Conservation (phyloP, 2,888 invertebrate species). For the Scaptomyza caliginosa region DNA sequence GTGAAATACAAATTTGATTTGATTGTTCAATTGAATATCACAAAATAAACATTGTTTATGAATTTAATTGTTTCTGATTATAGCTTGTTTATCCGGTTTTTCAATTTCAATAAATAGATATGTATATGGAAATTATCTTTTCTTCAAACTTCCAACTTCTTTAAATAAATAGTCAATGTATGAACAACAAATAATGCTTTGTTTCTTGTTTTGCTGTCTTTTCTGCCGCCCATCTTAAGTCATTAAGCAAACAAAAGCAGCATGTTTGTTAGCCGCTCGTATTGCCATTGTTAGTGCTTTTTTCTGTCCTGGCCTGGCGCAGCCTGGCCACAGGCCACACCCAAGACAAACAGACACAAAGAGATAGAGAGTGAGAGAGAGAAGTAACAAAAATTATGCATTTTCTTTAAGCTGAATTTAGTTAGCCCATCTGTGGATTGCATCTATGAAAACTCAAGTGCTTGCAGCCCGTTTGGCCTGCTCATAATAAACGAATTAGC, state of each 20-base stretch:
- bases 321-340: conserved; percentile 48
- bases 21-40: background rate
- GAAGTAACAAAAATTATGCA: conserved; percentile 64
- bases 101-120: too few relatives aligned
- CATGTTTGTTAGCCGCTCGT: conserved; percentile 31
- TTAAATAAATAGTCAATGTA: background rate
- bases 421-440: conserved; percentile 63
- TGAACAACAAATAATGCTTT: background rate
- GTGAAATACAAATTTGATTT: background rate
- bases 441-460: conserved; percentile 35
- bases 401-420: conserved; percentile 54
- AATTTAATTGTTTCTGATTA: background rate
- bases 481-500: conserved; percentile 77
- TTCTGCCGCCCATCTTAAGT: conserved; percentile 21
- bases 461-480: conserved; percentile 40
- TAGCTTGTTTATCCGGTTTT: background rate
- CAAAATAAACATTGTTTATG: background rate
- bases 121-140: too few relatives aligned
- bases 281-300: conserved; percentile 56
- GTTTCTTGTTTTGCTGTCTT: background rate
- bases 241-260: conserved; percentile 61
- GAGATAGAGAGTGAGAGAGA: conserved; percentile 10
- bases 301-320: conserved; percentile 21
- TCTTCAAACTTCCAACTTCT: too few relatives aligned
- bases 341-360: conserved; percentile 38